These are phyloP conservation scores for Hiodon alosoides DNA, from an alignment of 2,113 vertebrate species.

Conservation along the genomic window DNA sequence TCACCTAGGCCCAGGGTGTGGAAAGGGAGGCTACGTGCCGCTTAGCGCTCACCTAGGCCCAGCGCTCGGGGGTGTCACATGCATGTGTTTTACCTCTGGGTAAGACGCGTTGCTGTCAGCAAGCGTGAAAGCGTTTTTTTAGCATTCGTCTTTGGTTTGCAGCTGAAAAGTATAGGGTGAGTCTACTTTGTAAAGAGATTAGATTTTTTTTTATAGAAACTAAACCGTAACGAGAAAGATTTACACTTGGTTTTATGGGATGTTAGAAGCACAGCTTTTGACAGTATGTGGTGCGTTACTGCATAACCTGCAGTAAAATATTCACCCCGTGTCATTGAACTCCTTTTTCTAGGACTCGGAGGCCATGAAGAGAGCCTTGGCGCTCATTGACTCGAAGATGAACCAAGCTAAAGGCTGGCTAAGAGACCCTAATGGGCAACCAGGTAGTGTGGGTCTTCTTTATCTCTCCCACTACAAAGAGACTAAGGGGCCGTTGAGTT, in stretches of 20 bases:
- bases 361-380: slow-evolving; percentile 89
- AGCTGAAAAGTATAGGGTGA: too few species aligned
- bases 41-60: too few species aligned
- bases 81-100: too few species aligned
- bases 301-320: neutral
- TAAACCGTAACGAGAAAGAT: too few species aligned
- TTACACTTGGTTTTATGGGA: neutral
- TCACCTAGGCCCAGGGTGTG: too few species aligned
- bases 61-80: too few species aligned
- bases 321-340: neutral
- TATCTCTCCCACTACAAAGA: slow-evolving; percentile 29
- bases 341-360: slow-evolving; percentile 80
- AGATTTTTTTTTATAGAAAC: too few species aligned
- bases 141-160: too few species aligned
- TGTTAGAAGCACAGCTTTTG: neutral
- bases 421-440: slow-evolving; percentile 80
- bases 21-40: too few species aligned
- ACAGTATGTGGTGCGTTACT: neutral
- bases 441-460: slow-evolving; percentile 66
- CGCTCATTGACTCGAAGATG: slow-evolving; percentile 92
- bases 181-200: too few species aligned
- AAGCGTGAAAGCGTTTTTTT: too few species aligned
- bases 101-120: too few species aligned
- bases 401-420: slow-evolving; percentile 91
- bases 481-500: neutral